Conservation (phyloP, 2,113 vertebrate genomes). For the Sphyrna mokarran region DNA sequence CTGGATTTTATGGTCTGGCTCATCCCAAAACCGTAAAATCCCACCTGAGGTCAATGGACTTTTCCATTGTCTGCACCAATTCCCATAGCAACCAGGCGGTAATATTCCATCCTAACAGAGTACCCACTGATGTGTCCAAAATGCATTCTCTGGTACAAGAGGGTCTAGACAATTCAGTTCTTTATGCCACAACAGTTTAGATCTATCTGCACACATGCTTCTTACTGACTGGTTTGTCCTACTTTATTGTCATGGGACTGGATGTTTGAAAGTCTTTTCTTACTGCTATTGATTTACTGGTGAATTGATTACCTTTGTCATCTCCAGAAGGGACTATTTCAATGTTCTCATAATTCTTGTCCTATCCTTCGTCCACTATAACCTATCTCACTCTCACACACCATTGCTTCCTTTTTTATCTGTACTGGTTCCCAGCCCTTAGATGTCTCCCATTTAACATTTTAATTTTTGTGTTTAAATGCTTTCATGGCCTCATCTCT, state of each 20-base stretch:
- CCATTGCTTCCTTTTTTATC: not conserved
- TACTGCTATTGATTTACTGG: not conserved
- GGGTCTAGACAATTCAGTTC: not conserved
- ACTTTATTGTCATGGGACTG: not conserved
- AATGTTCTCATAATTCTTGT: not conserved
- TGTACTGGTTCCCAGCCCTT: not conserved
- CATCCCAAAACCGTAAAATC: too few relatives aligned
- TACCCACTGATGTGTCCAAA: not conserved
- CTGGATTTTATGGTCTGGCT: too few relatives aligned
- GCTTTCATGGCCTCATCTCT: not conserved
- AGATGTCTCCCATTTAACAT: not conserved
- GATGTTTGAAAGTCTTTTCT: not conserved
- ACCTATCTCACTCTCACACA: not conserved
- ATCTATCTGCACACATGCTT: not conserved
- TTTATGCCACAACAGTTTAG: not conserved
- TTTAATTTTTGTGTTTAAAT: not conserved
- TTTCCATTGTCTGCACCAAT: too few relatives aligned
- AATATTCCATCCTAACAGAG: not conserved
- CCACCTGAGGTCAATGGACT: too few relatives aligned
- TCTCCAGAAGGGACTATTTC: not conserved
- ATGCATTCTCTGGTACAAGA: not conserved
- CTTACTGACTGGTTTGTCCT: not conserved
- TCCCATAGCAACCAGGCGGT: too few relatives aligned
- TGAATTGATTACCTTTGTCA: not conserved
- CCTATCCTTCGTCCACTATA: not conserved